Base-by-base conservation (phyloP, 2,797 vertebrate species). In the Columba guinea region DNA sequence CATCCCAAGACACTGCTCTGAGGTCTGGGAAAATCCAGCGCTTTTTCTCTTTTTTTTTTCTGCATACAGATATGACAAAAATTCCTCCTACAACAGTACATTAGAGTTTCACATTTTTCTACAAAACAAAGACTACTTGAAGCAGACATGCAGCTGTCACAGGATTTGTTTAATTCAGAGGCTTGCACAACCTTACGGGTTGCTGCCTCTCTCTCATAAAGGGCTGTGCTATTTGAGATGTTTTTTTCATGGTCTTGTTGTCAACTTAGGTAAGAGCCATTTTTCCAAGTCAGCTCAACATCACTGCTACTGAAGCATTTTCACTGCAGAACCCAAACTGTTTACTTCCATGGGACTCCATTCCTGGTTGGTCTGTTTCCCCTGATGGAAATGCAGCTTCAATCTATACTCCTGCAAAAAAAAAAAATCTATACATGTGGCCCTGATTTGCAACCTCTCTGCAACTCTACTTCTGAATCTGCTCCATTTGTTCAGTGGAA, bases 391-490 rank as follows among this genome's bases (percentile, higher is more conserved):
- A 92, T 20, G 44, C 0, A 3, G 60, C 65, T 91, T 81, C 84
- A 74, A 24, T 83, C 78, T 51, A 60, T 70, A 87, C 28, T 94
- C 65, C 89, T 87, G 62, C 67, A 96, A 85, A 77, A 85, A 85
- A 37, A 37, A 48, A 75, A 84, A 75, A 22, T 51, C 87, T 30
- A 24, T 69, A 88, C 94, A 94, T 83, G 65, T 92, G 94, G 94
- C 39, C 84, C 90, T 93, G 87, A 97, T 97, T 96, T 95, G 64
- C 89, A 95, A 30, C 59, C 60, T 87, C 80, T 80, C 80, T 91
- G 67, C 64, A 83, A 49, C 93, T 86, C 79, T 34, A 48, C 62
- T 92, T 84, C 86, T 96, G 77, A 95, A 94, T 79, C 41, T 71
- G 60, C 60, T 91, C 84, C 90, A 92, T 93, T 96, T 90, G 48